Conservation (phyloP, 2,888 invertebrate genomes). For the Lissonota sp. region DNA sequence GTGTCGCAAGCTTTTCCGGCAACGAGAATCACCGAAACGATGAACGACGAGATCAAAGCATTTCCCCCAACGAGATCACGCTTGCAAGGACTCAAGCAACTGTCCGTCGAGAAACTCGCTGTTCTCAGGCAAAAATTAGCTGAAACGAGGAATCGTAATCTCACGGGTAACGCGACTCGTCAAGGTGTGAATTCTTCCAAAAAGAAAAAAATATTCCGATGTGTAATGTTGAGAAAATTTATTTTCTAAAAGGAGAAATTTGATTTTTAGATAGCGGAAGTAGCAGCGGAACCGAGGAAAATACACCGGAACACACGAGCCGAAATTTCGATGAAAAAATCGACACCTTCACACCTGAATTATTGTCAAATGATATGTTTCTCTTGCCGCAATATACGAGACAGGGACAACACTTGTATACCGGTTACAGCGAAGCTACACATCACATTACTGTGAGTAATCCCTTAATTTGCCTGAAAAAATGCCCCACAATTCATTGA, state of each 20-base stretch:
- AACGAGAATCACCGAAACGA: slow-evolving; percentile 67
- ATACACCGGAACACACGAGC: slow-evolving; percentile 68
- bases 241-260: background rate
- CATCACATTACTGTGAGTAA: slow-evolving; percentile 85
- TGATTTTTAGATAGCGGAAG: slow-evolving; percentile 69
- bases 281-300: slow-evolving; percentile 74
- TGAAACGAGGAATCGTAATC: slow-evolving; percentile 84
- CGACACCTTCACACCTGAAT: slow-evolving; percentile 70
- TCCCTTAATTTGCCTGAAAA: too few relatives aligned
- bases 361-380: slow-evolving; percentile 83
- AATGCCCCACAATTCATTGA: too few relatives aligned
- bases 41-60: slow-evolving; percentile 80
- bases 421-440: slow-evolving; percentile 86
- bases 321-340: slow-evolving; percentile 69
- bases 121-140: slow-evolving; percentile 87
- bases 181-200: slow-evolving; percentile 66
- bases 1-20: slow-evolving; percentile 61
- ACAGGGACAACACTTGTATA: slow-evolving; percentile 85
- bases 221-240: background rate
- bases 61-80: slow-evolving; percentile 84
- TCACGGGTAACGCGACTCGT: slow-evolving; percentile 65
- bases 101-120: slow-evolving; percentile 89
- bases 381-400: slow-evolving; percentile 86
- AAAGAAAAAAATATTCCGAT: slow-evolving; percentile 1
- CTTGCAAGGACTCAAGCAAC: slow-evolving; percentile 87